phyloP scores from a whole-genome alignment of 1,140 invertebrate species.

The Dendroctonus valens region DNA sequence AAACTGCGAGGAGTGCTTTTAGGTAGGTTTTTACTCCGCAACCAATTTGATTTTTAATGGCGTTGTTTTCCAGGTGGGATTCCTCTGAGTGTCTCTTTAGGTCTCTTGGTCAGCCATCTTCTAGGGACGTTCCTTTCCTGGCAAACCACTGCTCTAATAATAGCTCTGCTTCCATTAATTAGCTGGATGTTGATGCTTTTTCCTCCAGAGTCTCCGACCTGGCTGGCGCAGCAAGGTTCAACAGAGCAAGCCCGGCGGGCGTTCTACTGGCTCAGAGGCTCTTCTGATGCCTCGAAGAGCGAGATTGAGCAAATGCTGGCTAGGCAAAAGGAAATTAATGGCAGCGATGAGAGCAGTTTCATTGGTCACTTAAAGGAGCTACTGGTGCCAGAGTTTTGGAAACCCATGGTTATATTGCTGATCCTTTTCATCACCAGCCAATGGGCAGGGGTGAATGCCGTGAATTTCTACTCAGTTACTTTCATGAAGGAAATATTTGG shows the following conservation, averaged over 20 bases:
- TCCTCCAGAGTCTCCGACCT: conserved; percentile 71
- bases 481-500: conserved; percentile 59
- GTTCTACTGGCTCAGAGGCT: conserved; percentile 54
- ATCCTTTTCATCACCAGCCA: conserved; percentile 62
- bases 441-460: conserved; percentile 65
- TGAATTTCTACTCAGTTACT: conserved; percentile 71
- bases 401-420: conserved; percentile 61
- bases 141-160: conserved; percentile 58
- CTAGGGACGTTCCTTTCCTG: conserved; percentile 62
- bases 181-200: conserved; percentile 53
- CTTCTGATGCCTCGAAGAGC: conserved; percentile 51
- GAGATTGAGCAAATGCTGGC: conserved; percentile 54
- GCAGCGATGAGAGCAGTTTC: conserved; percentile 7
- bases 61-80: conserved; percentile 41
- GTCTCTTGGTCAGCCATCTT: conserved; percentile 57
- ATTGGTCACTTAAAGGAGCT: conserved; percentile 36
- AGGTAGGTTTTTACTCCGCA: conserved; percentile 33
- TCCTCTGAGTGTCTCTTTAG: conserved; percentile 54
- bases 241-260: conserved; percentile 53
- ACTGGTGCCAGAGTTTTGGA: conserved; percentile 51
- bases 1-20: conserved; percentile 59
- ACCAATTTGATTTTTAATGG: background rate
- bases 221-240: conserved; percentile 60
- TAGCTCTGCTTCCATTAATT: conserved; percentile 54
- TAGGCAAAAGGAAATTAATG: conserved; percentile 43